Base-by-base conservation (phyloP, 2,797 vertebrate genomes). In the Helarctos malayanus region DNA sequence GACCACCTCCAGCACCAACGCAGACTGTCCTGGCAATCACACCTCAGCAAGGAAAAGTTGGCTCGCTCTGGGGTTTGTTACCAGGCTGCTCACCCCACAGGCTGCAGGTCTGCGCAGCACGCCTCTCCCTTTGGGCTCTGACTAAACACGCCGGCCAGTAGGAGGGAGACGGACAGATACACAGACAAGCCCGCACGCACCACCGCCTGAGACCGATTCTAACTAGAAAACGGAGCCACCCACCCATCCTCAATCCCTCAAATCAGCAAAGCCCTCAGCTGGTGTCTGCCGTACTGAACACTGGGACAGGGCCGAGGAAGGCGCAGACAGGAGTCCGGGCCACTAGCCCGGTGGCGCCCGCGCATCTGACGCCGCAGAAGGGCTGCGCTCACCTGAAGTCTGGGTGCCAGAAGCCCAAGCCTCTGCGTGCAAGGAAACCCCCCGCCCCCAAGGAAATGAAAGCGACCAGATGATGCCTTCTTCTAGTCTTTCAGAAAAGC, bases 41-140 rank as follows among this genome's bases (percentile, higher is more conserved):
- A 87, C 65, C 59, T 35, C 47, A 7, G 79, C 90, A 71, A 47
- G 35, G 69, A 95, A 95, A 98, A 98, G 95, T 97, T 95, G 81
- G 65, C 80, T 82, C 0, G 27, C 52, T 85, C 59, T 35, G 9
- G 27, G 88, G 32, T 73, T 81, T 61, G 83, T 47, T 19, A 45
- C 12, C 61, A 84, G 49, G 90, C 35, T 29, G 79, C 80, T 93
- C 56, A 69, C 5, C 71, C 63, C 29, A 38, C 52, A 45, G 82
- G 87, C 88, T 96, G 94, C 95, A 78, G 91, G 88, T 96, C 94
- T 92, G 65, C 61, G 61, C 81, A 94, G 86, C 96, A 52, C 7
- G 45, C 54, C 90, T 76, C 52, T 47, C 56, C 19, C n/a, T 78
- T 76, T 88, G 61, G 97, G 76, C 41, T 96, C 52, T 59, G 52